phyloP scores from a whole-genome alignment of 2,797 vertebrate genomes.

The Syngnathus acus region DNA sequence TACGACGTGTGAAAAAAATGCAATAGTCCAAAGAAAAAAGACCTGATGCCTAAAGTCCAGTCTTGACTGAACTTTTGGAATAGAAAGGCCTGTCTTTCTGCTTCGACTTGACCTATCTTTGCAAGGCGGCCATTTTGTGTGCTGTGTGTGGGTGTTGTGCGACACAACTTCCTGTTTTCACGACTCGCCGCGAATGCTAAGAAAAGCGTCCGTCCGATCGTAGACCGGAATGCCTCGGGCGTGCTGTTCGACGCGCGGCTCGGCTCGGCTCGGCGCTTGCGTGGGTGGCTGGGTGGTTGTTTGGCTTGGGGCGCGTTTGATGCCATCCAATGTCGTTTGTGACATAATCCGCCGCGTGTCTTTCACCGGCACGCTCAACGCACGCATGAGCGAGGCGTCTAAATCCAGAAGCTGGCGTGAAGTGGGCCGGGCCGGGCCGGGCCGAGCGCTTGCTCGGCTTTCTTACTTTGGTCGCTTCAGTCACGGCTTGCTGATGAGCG shows the following conservation, averaged over 20 bases:
- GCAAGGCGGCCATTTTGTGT: background rate
- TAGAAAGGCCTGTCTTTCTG: too few relatives aligned
- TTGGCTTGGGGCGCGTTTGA: slow-evolving; percentile 70
- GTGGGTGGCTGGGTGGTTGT: slow-evolving; percentile 62
- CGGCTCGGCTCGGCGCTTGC: slow-evolving; percentile 44
- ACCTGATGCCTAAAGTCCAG: too few relatives aligned
- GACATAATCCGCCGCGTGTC: slow-evolving; percentile 70
- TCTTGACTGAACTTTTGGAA: too few relatives aligned
- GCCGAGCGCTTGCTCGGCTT: too few relatives aligned
- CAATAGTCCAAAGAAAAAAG: too few relatives aligned
- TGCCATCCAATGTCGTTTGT: slow-evolving; percentile 72
- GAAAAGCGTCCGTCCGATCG: background rate
- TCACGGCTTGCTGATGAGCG: too few relatives aligned
- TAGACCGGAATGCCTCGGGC: background rate
- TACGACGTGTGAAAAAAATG: too few relatives aligned
- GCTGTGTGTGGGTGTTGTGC: background rate
- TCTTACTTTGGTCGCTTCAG: too few relatives aligned
- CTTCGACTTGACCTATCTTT: background rate
- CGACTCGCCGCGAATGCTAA: background rate
- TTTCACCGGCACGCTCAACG: slow-evolving; percentile 57
- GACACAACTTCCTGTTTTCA: background rate
- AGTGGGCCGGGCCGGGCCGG: too few relatives aligned
- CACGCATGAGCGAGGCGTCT: background rate
- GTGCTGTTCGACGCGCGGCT: background rate
- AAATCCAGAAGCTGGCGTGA: too few relatives aligned